phyloP scores from a whole-genome alignment of 2,113 vertebrate species.

The Hippocampus zosterae region DNA sequence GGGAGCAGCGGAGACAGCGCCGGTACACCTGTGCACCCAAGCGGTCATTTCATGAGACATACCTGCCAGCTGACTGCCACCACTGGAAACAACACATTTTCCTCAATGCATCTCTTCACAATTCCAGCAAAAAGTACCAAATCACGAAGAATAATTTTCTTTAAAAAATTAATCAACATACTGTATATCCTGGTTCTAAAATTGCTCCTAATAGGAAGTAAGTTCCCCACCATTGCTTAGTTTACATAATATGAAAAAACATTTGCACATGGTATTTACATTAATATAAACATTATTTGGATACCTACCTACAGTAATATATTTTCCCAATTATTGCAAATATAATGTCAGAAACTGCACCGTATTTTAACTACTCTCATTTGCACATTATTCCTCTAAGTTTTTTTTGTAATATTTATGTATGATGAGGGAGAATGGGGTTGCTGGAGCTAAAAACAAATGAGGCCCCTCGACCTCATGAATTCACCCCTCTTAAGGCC shows the following conservation, averaged over 20 bases:
- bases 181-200: neutral
- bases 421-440: neutral
- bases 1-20: slow-evolving; percentile 17
- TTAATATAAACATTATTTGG: no score
- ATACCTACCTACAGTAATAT: no score
- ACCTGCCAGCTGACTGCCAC: neutral
- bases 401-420: no score
- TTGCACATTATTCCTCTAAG: no score
- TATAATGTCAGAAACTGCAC: no score
- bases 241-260: no score
- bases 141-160: neutral
- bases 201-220: no score
- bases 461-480: neutral
- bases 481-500: neutral
- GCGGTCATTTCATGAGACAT: neutral
- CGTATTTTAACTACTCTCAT: no score
- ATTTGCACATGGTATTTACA: no score
- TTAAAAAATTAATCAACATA: neutral
- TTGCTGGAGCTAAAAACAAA: slow-evolving; percentile 2
- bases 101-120: neutral
- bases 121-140: neutral
- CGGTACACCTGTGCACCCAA: slow-evolving; percentile 49
- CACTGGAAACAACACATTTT: neutral
- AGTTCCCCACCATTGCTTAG: no score
- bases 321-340: no score